phyloP scores from a whole-genome alignment of 1,140 invertebrate genomes.

The Bicyclus anynana region DNA sequence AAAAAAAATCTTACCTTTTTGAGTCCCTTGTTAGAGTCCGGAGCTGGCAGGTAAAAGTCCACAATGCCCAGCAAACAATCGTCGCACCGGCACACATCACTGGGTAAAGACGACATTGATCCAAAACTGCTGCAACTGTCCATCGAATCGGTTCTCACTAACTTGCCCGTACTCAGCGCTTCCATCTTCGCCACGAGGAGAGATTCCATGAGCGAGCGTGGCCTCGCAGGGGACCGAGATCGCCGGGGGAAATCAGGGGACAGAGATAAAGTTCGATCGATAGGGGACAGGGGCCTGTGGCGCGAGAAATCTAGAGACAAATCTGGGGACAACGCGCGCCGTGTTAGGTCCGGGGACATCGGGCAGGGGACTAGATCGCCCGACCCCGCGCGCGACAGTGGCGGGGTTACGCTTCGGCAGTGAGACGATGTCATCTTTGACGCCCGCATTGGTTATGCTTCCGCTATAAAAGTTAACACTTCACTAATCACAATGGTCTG shows the following conservation, averaged over 20 bases:
- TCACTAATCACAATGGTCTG: conserved; percentile 9
- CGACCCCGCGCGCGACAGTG: conserved; percentile 58
- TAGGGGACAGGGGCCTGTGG: conserved; percentile 36
- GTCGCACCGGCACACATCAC: conserved; percentile 88
- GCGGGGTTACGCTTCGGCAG: conserved; percentile 66
- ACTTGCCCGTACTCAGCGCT: conserved; percentile 68
- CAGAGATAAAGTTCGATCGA: conserved; percentile 37
- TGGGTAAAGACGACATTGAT: conserved; percentile 81
- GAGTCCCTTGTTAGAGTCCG: conserved; percentile 72
- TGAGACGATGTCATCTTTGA: conserved; percentile 71
- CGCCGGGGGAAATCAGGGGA: conserved; percentile 62
- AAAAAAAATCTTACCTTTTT: conserved; percentile 80
- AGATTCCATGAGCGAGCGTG: conserved; percentile 86
- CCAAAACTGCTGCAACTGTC: conserved; percentile 87
- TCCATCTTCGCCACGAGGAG: conserved; percentile 88
- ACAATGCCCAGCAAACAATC: conserved; percentile 89
- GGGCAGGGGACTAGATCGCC: conserved; percentile 36
- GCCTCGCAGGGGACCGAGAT: conserved; percentile 73
- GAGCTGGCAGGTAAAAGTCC: conserved; percentile 83
- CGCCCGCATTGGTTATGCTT: conserved; percentile 53
- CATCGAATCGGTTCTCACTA: conserved; percentile 85
- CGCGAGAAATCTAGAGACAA: conserved; percentile 35
- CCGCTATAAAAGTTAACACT: conserved; percentile 25
- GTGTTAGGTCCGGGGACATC: conserved; percentile 39
- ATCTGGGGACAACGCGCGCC: conserved; percentile 31